Conservation (phyloP, 37 sponge, comb jelly and placozoan genomes). For the Eunapius fragilis region DNA sequence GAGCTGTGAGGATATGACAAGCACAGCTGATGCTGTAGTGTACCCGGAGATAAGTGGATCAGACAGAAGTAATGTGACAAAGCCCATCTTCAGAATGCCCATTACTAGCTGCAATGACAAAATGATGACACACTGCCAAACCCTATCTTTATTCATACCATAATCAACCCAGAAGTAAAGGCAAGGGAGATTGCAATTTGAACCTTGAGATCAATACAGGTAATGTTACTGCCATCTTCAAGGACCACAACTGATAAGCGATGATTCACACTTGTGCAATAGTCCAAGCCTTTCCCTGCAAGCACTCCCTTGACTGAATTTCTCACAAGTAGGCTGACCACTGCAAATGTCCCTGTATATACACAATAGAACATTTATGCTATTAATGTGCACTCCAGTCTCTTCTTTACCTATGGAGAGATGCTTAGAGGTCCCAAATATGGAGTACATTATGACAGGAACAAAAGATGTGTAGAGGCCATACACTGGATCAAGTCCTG, state of each 20-base stretch:
- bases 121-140: background rate
- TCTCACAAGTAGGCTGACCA: constrained; percentile 68
- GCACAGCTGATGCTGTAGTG: constrained; percentile 76
- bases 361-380: too few species aligned
- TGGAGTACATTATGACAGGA: constrained; percentile 73
- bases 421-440: constrained; percentile 84
- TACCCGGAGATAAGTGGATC: constrained; percentile 87
- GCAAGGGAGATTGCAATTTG: constrained; percentile 62
- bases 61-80: constrained; percentile 80
- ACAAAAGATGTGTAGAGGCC: constrained; percentile 82
- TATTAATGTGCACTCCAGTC: too few species aligned
- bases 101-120: constrained; percentile 20
- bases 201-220: constrained; percentile 22
- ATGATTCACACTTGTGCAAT: background rate
- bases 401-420: constrained; percentile 74
- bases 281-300: background rate
- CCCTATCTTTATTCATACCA: too few species aligned
- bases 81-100: constrained; percentile 62
- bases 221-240: constrained; percentile 1
- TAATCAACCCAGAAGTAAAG: constrained; percentile 62
- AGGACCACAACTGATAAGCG: background rate
- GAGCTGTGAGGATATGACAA: constrained; percentile 64
- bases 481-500: constrained; percentile 61
- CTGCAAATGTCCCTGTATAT: constrained; percentile 81
- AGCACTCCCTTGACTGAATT: constrained; percentile 47